Conservation (phyloP, 2,797 vertebrate species). For the Pipistrellus pipistrellus region DNA sequence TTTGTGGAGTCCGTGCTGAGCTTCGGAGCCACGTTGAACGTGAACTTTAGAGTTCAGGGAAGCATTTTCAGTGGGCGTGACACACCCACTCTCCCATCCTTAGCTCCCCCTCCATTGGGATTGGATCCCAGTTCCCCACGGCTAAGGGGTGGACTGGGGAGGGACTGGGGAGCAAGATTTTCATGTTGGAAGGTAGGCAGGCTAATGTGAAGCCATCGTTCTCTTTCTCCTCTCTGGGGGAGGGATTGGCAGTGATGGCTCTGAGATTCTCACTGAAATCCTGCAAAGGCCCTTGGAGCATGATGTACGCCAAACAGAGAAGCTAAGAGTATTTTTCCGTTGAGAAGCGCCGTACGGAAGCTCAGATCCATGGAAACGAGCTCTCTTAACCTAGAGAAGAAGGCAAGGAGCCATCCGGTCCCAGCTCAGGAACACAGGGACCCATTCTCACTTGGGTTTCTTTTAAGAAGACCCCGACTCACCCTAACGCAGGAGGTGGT, state of each 20-base stretch:
- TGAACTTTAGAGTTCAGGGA: slow-evolving; percentile 1
- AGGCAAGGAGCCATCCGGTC: too few species aligned
- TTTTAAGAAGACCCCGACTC: neutral
- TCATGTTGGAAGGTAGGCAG: neutral
- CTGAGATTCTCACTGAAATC: neutral
- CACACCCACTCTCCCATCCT: neutral
- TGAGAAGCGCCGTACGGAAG: neutral
- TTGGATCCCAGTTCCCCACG: neutral
- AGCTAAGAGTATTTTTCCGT: neutral
- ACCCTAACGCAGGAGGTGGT: neutral
- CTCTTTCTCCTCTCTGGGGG: neutral
- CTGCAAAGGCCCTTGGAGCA: neutral
- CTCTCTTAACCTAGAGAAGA: neutral
- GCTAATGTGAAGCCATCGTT: neutral
- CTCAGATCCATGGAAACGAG: neutral
- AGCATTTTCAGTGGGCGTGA: neutral
- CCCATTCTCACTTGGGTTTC: neutral
- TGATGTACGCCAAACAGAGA: neutral
- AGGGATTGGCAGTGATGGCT: neutral
- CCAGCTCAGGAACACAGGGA: too few species aligned
- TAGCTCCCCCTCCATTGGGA: neutral
- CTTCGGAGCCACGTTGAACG: neutral
- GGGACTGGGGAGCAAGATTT: neutral
- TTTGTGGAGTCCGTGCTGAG: neutral
- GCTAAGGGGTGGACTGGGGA: neutral